Base-by-base conservation (phyloP, 2,797 vertebrate species). In the Ptychadena robeensis region DNA sequence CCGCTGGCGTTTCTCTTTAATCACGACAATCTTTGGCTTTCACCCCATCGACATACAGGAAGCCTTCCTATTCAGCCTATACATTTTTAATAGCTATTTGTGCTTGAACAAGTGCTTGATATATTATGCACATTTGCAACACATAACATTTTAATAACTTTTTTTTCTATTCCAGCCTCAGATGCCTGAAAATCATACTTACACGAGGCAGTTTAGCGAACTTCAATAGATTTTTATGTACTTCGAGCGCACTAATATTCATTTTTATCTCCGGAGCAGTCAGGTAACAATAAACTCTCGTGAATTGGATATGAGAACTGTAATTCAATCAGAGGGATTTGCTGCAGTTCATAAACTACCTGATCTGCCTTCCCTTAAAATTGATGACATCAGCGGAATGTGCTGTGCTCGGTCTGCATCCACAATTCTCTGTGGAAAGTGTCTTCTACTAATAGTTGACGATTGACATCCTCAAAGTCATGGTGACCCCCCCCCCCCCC, bases 251-350 rank as follows among this genome's bases (percentile, higher is more conserved):
- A 71, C 72, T 85, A 80, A 85, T 85, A 85, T 85, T 85, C 83
- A 85, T 85, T 85, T 85, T 85, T 85, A 85, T 85, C 83, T 80
- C 83, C 75, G 66, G 80, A 71, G 83, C 83, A 85, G 83, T 74
- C 83, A 85, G 83, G 78, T 85, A 85, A 85, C 83, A 85, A 85
- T 85, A 85, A 85, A 85, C 70, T 80, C 83, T 76, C 14, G 72
- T 80, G 78, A 85, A 85, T 85, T 70, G 78, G 79, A 85, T 85
- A 85, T 85, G 83, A 85, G 78, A 77, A 75, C 78, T 85, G 83
- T 85, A 85, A 85, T 85, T 85, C 83, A 85, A 85, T 85, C 83
- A 85, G 83, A 70, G 78, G 82, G 78, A 85, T 85, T 85, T 85
- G 83, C 83, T 85, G 78, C 78, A 81, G 83, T 81, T 85, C 83